A percentile compares a stretch with the other conserved stretches of the same genome.
phyloP scores from a whole-genome alignment of 2,888 invertebrate genomes.

The Lampropteryx suffumata region DNA sequence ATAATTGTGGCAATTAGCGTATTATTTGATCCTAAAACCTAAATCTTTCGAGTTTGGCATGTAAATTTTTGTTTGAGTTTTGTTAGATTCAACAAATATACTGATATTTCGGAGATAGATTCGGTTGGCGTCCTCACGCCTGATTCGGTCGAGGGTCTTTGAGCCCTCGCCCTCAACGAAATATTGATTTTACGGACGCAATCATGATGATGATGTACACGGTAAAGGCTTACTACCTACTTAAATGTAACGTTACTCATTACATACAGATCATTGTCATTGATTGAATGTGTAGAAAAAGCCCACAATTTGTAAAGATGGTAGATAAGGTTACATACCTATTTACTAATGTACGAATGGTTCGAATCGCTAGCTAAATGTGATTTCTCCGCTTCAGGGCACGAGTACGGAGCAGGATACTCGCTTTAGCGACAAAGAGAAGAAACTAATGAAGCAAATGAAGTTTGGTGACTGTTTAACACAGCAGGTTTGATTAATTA shows the following conservation, averaged over 20 bases:
- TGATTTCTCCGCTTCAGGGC: slow-evolving; percentile 84
- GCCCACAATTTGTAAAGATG: too few species aligned
- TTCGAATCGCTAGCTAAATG: neutral
- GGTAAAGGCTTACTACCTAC: slow-evolving; percentile 49
- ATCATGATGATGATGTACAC: slow-evolving; percentile 75
- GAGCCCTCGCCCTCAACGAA: slow-evolving; percentile 42
- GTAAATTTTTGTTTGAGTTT: neutral
- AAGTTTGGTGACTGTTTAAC: slow-evolving; percentile 97
- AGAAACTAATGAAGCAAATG: slow-evolving; percentile 99
- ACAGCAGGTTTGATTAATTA: slow-evolving; percentile 86
- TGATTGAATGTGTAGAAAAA: too few species aligned
- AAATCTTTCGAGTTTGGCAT: neutral
- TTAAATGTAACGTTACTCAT: too few species aligned
- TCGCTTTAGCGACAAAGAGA: slow-evolving; percentile 99
- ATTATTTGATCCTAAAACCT: neutral
- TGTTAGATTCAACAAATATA: neutral
- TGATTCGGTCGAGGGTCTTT: slow-evolving; percentile 35
- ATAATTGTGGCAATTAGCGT: neutral
- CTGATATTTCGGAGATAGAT: neutral
- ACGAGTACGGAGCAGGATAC: slow-evolving; percentile 99
- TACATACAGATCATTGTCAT: too few species aligned
- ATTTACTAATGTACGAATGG: too few species aligned
- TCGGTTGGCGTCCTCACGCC: slow-evolving; percentile 50
- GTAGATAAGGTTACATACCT: neutral
- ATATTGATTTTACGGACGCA: slow-evolving; percentile 53